Percentiles rank a stretch among this genome's conserved stretches.
phyloP scores from a whole-genome alignment of 2,888 invertebrate species.

The Mythimna vitellina region DNA sequence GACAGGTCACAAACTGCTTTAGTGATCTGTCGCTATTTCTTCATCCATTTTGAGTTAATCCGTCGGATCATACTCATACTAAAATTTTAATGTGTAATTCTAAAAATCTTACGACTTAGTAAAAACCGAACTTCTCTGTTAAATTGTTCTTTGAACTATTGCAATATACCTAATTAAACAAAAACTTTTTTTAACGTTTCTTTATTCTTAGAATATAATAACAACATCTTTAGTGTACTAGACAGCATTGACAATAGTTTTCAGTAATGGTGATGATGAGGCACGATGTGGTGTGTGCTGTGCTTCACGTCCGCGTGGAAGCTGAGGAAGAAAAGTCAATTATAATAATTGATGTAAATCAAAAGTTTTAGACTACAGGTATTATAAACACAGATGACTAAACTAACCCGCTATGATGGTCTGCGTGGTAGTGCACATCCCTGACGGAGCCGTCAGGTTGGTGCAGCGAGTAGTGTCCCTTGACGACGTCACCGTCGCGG shows the following conservation, averaged over 20 bases:
- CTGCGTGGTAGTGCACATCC: conserved; percentile 87
- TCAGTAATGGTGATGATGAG: conserved; percentile 65
- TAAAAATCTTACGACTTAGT: no score
- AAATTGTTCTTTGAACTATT: no score
- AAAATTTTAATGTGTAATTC: no score
- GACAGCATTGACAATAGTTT: background rate
- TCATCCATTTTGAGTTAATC: no score
- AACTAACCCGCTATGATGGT: conserved; percentile 61
- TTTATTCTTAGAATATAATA: background rate
- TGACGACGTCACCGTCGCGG: conserved; percentile 85
- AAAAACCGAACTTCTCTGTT: no score
- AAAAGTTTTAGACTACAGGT: background rate
- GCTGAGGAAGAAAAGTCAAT: conserved; percentile 59
- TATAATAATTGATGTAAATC: background rate
- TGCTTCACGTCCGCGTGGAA: conserved; percentile 76
- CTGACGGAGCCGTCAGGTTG: conserved; percentile 88
- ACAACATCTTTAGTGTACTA: background rate
- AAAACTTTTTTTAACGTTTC: background rate
- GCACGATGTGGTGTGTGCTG: conserved; percentile 73
- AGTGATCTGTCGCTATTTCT: no score
- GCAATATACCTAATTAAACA: background rate
- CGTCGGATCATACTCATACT: no score
- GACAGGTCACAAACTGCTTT: no score
- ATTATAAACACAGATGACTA: no score
- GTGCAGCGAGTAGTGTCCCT: conserved; percentile 77